A percentile compares a stretch with the other conserved stretches of the same genome.
Evolutionary conservation across 2,797 vertebrate genomes (phyloP).

Genomic region (Lepidocolaptes lacrymiger): DNA sequence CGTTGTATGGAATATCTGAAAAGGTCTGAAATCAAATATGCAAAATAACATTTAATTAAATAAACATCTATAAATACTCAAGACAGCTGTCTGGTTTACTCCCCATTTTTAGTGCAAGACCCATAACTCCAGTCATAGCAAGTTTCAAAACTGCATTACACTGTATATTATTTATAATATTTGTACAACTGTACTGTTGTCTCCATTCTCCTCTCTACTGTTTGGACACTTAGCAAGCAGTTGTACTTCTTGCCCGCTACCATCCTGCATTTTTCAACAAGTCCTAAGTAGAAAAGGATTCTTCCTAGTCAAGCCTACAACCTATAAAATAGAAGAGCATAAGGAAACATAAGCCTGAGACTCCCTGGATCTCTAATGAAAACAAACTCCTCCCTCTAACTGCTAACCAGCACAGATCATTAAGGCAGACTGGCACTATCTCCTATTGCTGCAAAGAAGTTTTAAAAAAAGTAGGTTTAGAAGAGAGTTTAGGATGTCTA

Average conservation of each 20-base stretch:
- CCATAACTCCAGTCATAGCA: background rate
- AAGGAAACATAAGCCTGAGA: background rate
- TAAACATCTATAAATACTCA: background rate
- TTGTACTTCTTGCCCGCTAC: background rate
- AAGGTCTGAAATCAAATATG: background rate
- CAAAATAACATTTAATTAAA: background rate
- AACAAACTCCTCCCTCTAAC: background rate
- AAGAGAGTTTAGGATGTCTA: background rate
- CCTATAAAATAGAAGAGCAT: background rate
- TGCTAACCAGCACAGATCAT: background rate
- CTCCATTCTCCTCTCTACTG: background rate
- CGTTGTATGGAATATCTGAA: background rate
- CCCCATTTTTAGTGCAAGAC: background rate
- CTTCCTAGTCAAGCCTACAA: background rate
- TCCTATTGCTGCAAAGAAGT: background rate
- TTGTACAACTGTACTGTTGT: background rate
- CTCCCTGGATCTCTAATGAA: background rate
- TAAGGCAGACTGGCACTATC: background rate
- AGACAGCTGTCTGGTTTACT: background rate
- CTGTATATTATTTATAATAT: background rate
- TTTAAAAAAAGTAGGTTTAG: background rate
- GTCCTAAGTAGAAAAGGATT: background rate
- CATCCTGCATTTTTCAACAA: background rate
- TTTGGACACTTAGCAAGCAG: background rate
- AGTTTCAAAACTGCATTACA: background rate